Evolutionary conservation across 2,113 vertebrate genomes (phyloP).

Genomic region (Azemiops feae): DNA sequence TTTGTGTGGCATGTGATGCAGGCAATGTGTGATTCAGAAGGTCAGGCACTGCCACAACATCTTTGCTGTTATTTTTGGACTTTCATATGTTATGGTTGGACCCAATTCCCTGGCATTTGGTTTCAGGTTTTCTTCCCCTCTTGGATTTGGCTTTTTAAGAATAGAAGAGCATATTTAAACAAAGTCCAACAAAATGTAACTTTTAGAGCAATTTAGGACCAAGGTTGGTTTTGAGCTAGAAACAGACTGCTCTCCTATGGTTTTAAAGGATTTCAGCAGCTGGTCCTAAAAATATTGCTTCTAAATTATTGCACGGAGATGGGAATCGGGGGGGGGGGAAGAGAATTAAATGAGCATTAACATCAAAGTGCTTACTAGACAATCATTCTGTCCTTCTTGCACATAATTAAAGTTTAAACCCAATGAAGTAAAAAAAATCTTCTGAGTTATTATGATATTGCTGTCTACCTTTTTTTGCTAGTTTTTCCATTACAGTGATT

Average conservation of each 20-base stretch:
- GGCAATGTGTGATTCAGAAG: constrained; percentile 62
- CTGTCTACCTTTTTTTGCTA: background rate
- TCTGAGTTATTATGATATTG: background rate
- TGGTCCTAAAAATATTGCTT: constrained; percentile 26
- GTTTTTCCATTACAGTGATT: background rate
- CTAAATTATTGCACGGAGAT: background rate
- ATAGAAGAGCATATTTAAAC: constrained; percentile 60
- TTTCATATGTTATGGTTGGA: constrained; percentile 70
- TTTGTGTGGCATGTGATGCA: constrained; percentile 37
- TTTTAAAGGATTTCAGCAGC: constrained; percentile 17
- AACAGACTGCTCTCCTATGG: background rate
- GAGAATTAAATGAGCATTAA: constrained; percentile 8
- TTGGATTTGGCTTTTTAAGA: constrained; percentile 66
- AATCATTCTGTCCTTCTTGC: background rate
- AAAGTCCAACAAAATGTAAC: constrained; percentile 59
- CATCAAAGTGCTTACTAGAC: background rate
- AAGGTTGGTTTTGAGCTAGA: constrained; percentile 29
- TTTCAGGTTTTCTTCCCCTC: constrained; percentile 69
- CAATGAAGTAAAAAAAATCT: background rate
- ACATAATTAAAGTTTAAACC: background rate
- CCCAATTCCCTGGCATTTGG: constrained; percentile 57
- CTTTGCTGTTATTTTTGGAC: constrained; percentile 71
- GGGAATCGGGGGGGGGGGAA: background rate
- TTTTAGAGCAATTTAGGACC: constrained; percentile 54
- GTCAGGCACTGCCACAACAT: constrained; percentile 68